Conservation (phyloP, 2,888 invertebrate genomes). For the Melinaea menophilus region DNA sequence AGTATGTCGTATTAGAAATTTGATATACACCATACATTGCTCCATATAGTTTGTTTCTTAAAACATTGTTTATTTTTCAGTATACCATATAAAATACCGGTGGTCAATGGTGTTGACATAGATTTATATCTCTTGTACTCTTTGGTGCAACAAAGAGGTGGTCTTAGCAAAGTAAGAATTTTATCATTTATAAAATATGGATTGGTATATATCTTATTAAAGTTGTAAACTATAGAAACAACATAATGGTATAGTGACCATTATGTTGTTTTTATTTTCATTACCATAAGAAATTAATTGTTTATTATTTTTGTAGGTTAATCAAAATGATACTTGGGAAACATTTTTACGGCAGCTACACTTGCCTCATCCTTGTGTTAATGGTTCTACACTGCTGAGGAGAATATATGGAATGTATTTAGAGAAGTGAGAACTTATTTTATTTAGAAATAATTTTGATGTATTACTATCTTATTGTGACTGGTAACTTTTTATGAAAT, state of each 20-base stretch:
- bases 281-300: background rate
- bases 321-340: constrained; percentile 92
- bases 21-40: constrained; percentile 22
- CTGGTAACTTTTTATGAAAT: too few relatives aligned
- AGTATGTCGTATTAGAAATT: constrained; percentile 80
- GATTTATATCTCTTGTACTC: constrained; percentile 95
- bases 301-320: constrained; percentile 80
- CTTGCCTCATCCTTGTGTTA: constrained; percentile 90
- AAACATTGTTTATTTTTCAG: constrained; percentile 68
- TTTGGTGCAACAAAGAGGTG: constrained; percentile 94
- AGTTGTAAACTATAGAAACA: too few relatives aligned
- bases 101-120: constrained; percentile 93
- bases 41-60: constrained; percentile 6
- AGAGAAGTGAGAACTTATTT: constrained; percentile 55
- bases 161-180: constrained; percentile 92
- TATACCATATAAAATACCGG: constrained; percentile 78
- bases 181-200: background rate
- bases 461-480: background rate
- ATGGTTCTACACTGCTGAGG: constrained; percentile 79
- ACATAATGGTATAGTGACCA: too few relatives aligned
- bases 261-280: background rate
- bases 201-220: too few relatives aligned
- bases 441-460: constrained; percentile 41
- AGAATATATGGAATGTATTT: constrained; percentile 65
- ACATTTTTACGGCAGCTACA: constrained; percentile 86